phyloP scores from a whole-genome alignment of 2,888 invertebrate species.

The Oscheius onirici region DNA sequence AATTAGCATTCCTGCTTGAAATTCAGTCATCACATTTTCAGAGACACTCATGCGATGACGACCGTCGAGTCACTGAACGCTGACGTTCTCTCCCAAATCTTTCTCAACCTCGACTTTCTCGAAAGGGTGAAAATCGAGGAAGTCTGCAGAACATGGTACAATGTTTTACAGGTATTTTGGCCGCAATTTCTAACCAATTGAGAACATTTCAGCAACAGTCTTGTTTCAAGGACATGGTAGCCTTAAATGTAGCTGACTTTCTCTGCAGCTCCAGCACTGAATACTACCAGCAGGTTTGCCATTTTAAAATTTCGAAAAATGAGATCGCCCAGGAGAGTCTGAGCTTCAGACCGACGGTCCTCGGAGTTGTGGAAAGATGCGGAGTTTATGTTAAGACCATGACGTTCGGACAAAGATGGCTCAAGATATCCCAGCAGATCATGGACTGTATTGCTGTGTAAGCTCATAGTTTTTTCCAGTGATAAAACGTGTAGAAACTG shows the following conservation, averaged over 20 bases:
- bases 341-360: conserved; percentile 48
- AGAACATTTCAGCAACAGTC: conserved; percentile 22
- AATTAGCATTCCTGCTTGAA: not conserved
- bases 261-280: conserved; percentile 18
- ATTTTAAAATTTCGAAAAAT: not conserved
- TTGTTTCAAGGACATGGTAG: conserved; percentile 25
- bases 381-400: conserved; percentile 53
- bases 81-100: conserved; percentile 42
- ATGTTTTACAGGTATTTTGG: conserved; percentile 39
- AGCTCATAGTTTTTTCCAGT: not conserved
- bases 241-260: conserved; percentile 25
- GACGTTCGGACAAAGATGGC: conserved; percentile 60
- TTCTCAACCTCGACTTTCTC: conserved; percentile 44
- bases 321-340: conserved; percentile 45
- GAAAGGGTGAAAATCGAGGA: conserved; percentile 56
- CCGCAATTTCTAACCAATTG: too few species aligned
- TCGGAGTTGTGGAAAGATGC: conserved; percentile 54
- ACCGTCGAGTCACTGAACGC: conserved; percentile 27
- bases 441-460: conserved; percentile 53
- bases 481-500: conserved; percentile 35
- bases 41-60: conserved; percentile 5
- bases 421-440: conserved; percentile 54
- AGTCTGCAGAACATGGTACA: conserved; percentile 53
- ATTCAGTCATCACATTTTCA: not conserved
- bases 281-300: conserved; percentile 30